These are phyloP conservation scores for Gibbula magus DNA, from an alignment of 2,888 invertebrate genomes.

Conservation along the genomic window DNA sequence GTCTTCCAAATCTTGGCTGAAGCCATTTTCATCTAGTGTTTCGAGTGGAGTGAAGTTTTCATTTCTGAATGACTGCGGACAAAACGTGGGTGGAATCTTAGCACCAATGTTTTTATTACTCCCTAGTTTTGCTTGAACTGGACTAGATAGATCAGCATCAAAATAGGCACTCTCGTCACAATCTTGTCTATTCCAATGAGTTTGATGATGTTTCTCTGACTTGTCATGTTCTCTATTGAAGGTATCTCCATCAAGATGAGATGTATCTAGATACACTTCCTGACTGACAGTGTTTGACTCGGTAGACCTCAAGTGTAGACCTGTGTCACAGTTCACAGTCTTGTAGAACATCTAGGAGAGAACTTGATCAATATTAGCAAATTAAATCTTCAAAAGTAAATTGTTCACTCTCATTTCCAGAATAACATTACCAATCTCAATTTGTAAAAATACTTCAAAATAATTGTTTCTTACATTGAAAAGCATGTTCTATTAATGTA, in stretches of 20 bases:
- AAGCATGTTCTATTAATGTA: background rate
- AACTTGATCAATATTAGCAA: background rate
- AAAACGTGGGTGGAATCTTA: background rate
- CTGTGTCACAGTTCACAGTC: background rate
- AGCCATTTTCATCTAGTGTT: background rate
- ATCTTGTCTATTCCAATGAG: too few species aligned
- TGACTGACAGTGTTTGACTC: too few species aligned
- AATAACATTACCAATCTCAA: background rate
- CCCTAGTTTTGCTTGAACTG: background rate
- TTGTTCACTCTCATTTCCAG: background rate
- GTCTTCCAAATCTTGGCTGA: background rate
- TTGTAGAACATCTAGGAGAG: constrained; percentile 1
- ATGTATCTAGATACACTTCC: background rate
- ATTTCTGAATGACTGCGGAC: background rate
- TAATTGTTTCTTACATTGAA: background rate
- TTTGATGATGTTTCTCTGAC: too few species aligned
- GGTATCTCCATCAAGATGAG: background rate
- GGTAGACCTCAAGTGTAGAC: background rate
- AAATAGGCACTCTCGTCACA: background rate
- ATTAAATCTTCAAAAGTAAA: background rate
- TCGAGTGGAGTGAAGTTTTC: background rate
- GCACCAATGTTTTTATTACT: background rate
- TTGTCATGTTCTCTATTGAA: background rate
- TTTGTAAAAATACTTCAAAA: background rate
- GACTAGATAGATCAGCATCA: background rate